phyloP scores from a whole-genome alignment of 1,140 invertebrate genomes.

The Drosophila santomea region DNA sequence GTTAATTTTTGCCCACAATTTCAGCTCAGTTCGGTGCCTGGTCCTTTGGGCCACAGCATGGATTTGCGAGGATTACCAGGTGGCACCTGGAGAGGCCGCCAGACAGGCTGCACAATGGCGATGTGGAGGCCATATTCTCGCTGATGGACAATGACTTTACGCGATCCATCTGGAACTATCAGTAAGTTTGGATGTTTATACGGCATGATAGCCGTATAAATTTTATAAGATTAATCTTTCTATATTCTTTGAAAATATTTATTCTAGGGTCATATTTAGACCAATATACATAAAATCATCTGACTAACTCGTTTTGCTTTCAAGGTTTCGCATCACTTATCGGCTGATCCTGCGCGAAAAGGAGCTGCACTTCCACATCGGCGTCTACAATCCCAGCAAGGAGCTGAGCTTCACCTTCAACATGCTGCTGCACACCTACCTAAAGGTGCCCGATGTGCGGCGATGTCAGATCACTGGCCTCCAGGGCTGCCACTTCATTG shows the following conservation, averaged over 20 bases:
- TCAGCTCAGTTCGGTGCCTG: constrained; percentile 97
- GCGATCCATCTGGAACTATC: constrained; percentile 96
- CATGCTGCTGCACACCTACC: constrained; percentile 96
- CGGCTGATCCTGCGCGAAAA: constrained; percentile 95
- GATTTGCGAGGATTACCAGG: constrained; percentile 95
- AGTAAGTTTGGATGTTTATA: constrained; percentile 86
- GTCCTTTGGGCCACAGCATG: constrained; percentile 96
- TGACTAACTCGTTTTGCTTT: neutral
- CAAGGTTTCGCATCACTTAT: constrained; percentile 92
- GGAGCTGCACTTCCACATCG: constrained; percentile 96
- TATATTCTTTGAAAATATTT: no score
- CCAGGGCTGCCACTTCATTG: constrained; percentile 95
- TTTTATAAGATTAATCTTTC: no score
- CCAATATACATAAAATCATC: no score
- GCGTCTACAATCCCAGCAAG: constrained; percentile 96
- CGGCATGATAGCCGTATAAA: no score
- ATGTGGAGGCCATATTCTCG: constrained; percentile 95
- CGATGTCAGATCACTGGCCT: constrained; percentile 95
- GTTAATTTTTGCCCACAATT: constrained; percentile 8
- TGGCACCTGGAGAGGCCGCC: constrained; percentile 96
- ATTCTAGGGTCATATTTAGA: no score
- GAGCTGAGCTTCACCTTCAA: constrained; percentile 96
- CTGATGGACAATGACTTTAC: constrained; percentile 97
- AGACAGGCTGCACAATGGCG: constrained; percentile 93
- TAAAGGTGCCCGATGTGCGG: constrained; percentile 96